A percentile compares a stretch with the other conserved stretches of the same genome.
Conservation (phyloP, 2,797 vertebrate species). For the Nyctalus aviator region DNA sequence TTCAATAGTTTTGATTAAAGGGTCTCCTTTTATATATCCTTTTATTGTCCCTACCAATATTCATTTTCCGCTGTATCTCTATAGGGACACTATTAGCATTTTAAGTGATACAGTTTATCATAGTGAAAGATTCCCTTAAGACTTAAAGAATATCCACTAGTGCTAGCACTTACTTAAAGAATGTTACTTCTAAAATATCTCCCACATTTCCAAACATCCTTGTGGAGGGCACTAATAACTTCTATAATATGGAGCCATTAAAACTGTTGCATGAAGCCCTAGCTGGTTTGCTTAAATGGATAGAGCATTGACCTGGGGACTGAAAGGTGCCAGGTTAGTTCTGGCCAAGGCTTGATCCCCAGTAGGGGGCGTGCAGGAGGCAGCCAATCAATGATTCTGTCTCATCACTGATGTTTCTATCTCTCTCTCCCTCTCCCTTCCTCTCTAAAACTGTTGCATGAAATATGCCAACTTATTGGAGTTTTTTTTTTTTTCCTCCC, state of each 20-base stretch:
- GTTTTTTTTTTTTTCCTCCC: neutral
- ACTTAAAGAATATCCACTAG: neutral
- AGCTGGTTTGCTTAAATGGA: too few relatives aligned
- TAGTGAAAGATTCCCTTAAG: neutral
- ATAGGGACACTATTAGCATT: neutral
- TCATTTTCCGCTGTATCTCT: neutral
- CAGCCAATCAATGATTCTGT: too few relatives aligned
- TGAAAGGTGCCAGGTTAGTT: too few relatives aligned
- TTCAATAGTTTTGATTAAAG: neutral
- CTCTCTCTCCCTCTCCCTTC: too few relatives aligned
- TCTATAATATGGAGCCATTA: neutral
- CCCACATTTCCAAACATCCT: neutral
- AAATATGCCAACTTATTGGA: neutral
- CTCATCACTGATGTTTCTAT: too few relatives aligned
- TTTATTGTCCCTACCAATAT: neutral
- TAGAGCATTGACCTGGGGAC: too few relatives aligned
- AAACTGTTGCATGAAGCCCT: neutral
- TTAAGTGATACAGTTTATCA: neutral
- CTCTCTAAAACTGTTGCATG: neutral
- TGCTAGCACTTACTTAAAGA: neutral
- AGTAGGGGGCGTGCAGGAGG: too few relatives aligned
- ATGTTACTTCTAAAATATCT: neutral
- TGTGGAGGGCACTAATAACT: neutral
- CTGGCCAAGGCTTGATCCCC: too few relatives aligned
- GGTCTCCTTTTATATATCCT: neutral